phyloP scores from a whole-genome alignment of 2,888 invertebrate genomes.

The Cataglyphis albicans region DNA sequence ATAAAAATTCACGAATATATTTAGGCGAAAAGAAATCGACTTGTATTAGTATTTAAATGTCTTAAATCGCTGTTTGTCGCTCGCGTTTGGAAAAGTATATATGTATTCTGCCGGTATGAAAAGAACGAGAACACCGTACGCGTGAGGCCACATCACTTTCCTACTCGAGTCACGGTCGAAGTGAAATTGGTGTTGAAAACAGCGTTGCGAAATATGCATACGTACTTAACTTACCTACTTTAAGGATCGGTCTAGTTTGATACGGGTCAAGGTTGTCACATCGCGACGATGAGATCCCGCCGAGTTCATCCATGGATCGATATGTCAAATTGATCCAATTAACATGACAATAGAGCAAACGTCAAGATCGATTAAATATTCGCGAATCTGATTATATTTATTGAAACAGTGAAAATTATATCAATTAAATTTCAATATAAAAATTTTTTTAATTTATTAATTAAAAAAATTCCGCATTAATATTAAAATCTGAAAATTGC shows the following conservation, averaged over 20 bases:
- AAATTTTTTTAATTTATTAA: neutral
- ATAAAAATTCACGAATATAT: neutral
- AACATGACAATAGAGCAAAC: neutral
- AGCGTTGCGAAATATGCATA: constrained; percentile 78
- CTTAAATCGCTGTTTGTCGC: neutral
- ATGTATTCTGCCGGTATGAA: constrained; percentile 19
- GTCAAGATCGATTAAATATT: constrained; percentile 2
- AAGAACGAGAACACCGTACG: constrained; percentile 26
- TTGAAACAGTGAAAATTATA: neutral
- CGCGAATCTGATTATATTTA: neutral
- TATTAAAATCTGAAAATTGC: neutral
- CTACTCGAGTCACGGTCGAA: constrained; percentile 83
- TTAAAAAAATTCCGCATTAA: neutral
- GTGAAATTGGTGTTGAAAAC: constrained; percentile 82
- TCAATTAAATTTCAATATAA: neutral
- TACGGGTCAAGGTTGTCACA: constrained; percentile 81
- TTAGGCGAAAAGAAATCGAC: neutral
- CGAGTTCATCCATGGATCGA: constrained; percentile 1
- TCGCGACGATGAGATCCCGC: constrained; percentile 42
- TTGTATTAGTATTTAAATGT: neutral
- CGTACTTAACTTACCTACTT: constrained; percentile 72
- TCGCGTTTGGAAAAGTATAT: constrained; percentile 7
- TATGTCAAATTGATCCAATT: neutral
- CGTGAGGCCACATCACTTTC: constrained; percentile 65
- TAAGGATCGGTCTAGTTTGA: constrained; percentile 78